These are phyloP conservation scores for Ryuthela nishihirai DNA, from an alignment of 2,888 invertebrate species.

Conservation along the genomic window DNA sequence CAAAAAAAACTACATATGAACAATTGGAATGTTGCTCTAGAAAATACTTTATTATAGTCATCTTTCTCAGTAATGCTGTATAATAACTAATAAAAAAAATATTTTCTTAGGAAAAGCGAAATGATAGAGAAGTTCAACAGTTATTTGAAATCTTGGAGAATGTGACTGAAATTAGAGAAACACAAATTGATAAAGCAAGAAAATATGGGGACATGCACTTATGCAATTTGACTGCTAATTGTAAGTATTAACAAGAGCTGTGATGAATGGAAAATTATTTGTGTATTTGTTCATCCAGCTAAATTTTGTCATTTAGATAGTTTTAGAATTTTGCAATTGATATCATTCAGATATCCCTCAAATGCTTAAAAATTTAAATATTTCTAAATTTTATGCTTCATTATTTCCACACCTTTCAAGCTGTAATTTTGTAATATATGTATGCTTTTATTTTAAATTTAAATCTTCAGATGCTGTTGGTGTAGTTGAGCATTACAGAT, in stretches of 20 bases:
- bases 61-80: no score
- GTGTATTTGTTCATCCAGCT: neutral
- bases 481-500: no score
- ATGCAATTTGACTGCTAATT: constrained; percentile 61
- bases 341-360: neutral
- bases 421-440: neutral
- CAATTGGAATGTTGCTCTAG: no score
- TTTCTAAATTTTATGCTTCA: neutral
- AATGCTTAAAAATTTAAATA: no score
- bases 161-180: constrained; percentile 71
- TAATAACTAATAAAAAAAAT: constrained; percentile 1
- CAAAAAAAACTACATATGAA: no score
- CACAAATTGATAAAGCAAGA: constrained; percentile 65
- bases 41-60: no score
- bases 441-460: neutral
- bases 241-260: constrained; percentile 44
- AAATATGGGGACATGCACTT: constrained; percentile 61
- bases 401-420: neutral
- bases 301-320: neutral
- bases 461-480: no score
- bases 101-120: constrained; percentile 64
- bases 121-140: constrained; percentile 73
- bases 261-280: no score
- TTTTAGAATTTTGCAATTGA: neutral
- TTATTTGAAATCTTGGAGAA: constrained; percentile 72